These are phyloP conservation scores for Mormoops blainvillei DNA, from an alignment of 2,113 vertebrate genomes.

Conservation along the genomic window DNA sequence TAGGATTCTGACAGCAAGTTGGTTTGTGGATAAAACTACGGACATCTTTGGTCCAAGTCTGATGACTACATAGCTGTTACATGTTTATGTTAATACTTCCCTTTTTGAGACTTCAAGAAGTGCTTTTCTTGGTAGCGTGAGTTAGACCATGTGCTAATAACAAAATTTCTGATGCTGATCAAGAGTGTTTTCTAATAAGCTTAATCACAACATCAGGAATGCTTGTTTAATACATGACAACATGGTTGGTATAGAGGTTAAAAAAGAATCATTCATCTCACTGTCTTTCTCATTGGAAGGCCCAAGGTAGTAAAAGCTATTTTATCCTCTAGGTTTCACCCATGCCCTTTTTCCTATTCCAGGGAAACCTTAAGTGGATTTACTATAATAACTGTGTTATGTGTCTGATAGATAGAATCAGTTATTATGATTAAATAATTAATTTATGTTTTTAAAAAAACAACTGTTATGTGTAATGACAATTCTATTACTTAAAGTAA, in stretches of 20 bases:
- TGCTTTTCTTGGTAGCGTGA: neutral
- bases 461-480: neutral
- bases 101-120: neutral
- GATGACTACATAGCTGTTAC: neutral
- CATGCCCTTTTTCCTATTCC: neutral
- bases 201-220: neutral
- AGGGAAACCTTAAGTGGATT: neutral
- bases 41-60: neutral
- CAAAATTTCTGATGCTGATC: neutral
- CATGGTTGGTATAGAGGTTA: neutral
- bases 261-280: neutral
- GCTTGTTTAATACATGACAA: neutral
- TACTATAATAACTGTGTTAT: neutral
- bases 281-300: neutral
- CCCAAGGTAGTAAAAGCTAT: neutral
- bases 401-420: neutral
- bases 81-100: neutral
- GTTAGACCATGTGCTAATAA: neutral
- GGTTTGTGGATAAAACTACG: neutral
- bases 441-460: neutral
- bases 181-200: neutral
- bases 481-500: neutral
- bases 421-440: conserved; percentile 12
- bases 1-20: neutral
- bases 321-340: neutral